Conservation (phyloP, 2,888 invertebrate genomes). For the Gonocerus acuteangulatus region DNA sequence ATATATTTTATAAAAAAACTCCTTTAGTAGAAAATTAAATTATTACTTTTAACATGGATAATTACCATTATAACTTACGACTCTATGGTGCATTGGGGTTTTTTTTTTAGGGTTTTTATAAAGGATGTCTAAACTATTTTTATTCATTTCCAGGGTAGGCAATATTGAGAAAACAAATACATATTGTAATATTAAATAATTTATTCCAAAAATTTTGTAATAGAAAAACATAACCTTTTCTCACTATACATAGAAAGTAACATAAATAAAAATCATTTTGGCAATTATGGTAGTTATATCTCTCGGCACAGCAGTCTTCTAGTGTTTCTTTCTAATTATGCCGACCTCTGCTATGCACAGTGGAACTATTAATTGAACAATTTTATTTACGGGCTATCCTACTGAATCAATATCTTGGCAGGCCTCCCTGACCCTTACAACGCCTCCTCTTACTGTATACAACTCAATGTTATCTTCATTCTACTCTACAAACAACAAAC, state of each 20-base stretch:
- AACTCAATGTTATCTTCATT: neutral
- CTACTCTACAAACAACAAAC: slow-evolving; percentile 13
- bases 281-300: neutral
- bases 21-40: too few relatives aligned
- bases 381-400: slow-evolving; percentile 15
- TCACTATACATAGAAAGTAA: neutral
- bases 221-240: slow-evolving; percentile 1
- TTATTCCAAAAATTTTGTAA: slow-evolving; percentile 7
- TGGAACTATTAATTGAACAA: slow-evolving; percentile 14
- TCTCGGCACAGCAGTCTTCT: neutral
- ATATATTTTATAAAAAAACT: too few relatives aligned
- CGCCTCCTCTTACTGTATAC: slow-evolving; percentile 4
- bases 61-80: too few relatives aligned
- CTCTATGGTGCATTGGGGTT: too few relatives aligned
- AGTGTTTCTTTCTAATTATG: too few relatives aligned
- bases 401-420: slow-evolving; percentile 16
- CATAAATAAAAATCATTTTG: slow-evolving; percentile 8
- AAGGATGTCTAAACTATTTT: too few relatives aligned
- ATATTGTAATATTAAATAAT: slow-evolving; percentile 18
- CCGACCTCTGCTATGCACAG: too few relatives aligned
- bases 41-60: too few relatives aligned
- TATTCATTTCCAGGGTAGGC: too few relatives aligned
- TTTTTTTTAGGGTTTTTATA: too few relatives aligned
- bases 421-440: slow-evolving; percentile 16
- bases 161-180: too few relatives aligned